These are phyloP conservation scores for Eublepharis macularius DNA, from an alignment of 2,113 vertebrate species.

Conservation along the genomic window DNA sequence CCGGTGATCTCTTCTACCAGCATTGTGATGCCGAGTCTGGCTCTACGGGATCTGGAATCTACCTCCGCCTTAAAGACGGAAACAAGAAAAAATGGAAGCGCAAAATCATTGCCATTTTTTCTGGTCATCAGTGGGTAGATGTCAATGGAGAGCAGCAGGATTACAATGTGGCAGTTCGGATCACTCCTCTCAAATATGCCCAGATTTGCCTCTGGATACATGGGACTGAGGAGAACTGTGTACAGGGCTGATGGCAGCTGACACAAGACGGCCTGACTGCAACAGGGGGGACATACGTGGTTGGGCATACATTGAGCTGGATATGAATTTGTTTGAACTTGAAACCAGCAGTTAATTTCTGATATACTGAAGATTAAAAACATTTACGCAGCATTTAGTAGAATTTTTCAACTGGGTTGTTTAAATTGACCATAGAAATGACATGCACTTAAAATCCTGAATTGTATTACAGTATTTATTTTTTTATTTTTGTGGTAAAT, in stretches of 20 bases:
- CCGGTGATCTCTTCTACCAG: slow-evolving; percentile 91
- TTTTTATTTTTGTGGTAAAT: slow-evolving; percentile 47
- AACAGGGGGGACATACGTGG: background rate
- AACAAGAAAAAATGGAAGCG: slow-evolving; percentile 90
- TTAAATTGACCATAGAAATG: slow-evolving; percentile 36
- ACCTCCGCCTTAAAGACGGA: slow-evolving; percentile 91
- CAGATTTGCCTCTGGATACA: slow-evolving; percentile 97
- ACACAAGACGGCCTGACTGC: rapidly evolving
- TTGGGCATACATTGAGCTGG: background rate
- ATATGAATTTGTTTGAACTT: slow-evolving; percentile 10
- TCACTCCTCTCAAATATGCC: slow-evolving; percentile 94
- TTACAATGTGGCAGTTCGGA: slow-evolving; percentile 96
- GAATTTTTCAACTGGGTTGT: slow-evolving; percentile 35
- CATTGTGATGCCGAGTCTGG: slow-evolving; percentile 93
- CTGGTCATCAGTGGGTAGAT: slow-evolving; percentile 94
- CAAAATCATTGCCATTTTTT: slow-evolving; percentile 93
- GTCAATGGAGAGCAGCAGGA: slow-evolving; percentile 88
- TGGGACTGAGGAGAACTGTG: slow-evolving; percentile 83
- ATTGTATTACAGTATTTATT: slow-evolving; percentile 41
- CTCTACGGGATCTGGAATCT: slow-evolving; percentile 93
- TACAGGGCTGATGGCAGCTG: slow-evolving; percentile 70
- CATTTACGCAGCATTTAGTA: slow-evolving; percentile 42
- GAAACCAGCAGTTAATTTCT: slow-evolving; percentile 24
- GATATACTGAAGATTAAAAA: slow-evolving; percentile 35
- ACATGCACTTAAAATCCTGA: slow-evolving; percentile 43